Percentiles rank a stretch among this genome's conserved stretches.
Evolutionary conservation across 2,888 invertebrate genomes (phyloP).

Genomic region (Actias luna): DNA sequence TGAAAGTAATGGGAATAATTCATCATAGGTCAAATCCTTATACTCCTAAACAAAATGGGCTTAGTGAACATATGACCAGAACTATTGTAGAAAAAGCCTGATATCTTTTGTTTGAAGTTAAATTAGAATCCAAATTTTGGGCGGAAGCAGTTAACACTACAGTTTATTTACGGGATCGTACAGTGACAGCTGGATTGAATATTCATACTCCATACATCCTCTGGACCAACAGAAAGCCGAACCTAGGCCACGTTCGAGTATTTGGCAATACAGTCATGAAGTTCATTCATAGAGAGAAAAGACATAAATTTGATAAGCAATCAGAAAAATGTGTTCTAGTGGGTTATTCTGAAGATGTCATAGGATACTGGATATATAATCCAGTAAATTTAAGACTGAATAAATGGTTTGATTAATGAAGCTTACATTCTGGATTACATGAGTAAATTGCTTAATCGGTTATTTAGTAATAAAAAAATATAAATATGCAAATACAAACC

Average conservation of each 20-base stretch:
- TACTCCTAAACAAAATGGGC: slow-evolving; percentile 30
- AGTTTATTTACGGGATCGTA: slow-evolving; percentile 10
- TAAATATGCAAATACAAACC: no score
- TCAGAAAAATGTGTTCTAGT: not conserved
- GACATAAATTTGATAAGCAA: not conserved
- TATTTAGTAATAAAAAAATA: no score
- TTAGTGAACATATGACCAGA: slow-evolving; percentile 34
- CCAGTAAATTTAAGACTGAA: no score
- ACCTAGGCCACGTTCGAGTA: not conserved
- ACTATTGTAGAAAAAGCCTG: slow-evolving; percentile 19
- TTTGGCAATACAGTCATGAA: not conserved
- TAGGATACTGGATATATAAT: not conserved
- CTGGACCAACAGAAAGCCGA: slow-evolving; percentile 9
- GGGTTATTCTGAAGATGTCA: slow-evolving; percentile 5
- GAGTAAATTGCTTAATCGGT: no score
- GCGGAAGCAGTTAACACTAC: slow-evolving; percentile 15
- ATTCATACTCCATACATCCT: slow-evolving; percentile 11
- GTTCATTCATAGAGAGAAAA: not conserved
- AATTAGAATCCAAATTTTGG: slow-evolving; percentile 1
- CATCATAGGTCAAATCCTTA: slow-evolving; percentile 14
- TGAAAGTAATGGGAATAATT: slow-evolving; percentile 10
- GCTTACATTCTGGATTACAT: no score
- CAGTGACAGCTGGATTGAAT: not conserved
- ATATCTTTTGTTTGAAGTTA: no score
- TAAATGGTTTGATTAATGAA: no score